These are phyloP conservation scores for Xylophagus ater DNA, from an alignment of 2,888 invertebrate species.

Conservation along the genomic window DNA sequence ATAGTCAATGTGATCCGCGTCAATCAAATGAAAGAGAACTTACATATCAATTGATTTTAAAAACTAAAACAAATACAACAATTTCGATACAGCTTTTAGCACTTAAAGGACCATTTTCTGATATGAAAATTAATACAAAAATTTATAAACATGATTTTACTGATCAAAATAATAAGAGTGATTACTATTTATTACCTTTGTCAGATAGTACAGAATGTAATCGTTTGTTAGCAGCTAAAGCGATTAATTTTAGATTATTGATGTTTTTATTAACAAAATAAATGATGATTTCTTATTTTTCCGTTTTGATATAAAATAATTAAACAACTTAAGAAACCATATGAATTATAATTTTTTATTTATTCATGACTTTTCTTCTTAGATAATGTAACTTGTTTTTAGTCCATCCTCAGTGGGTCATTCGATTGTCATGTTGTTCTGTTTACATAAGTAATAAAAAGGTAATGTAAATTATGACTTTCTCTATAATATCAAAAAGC, in stretches of 20 bases:
- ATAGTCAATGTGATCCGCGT: slow-evolving; percentile 83
- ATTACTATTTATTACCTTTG: slow-evolving; percentile 64
- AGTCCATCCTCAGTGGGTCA: too few species aligned
- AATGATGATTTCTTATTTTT: too few species aligned
- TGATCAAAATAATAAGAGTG: slow-evolving; percentile 67
- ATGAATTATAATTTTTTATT: too few species aligned
- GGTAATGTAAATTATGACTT: too few species aligned
- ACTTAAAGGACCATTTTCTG: slow-evolving; percentile 78
- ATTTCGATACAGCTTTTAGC: slow-evolving; percentile 71
- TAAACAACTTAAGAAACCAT: too few species aligned
- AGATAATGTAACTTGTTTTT: too few species aligned
- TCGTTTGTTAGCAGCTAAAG: slow-evolving; percentile 78
- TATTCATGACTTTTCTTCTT: too few species aligned
- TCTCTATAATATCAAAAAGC: too few species aligned
- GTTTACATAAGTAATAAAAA: too few species aligned
- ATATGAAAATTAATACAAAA: slow-evolving; percentile 69
- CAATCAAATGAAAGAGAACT: slow-evolving; percentile 77
- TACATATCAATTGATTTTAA: slow-evolving; percentile 80
- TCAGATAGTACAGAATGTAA: slow-evolving; percentile 78
- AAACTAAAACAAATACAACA: slow-evolving; percentile 63
- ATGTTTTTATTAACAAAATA: too few species aligned
- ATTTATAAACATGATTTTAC: slow-evolving; percentile 76
- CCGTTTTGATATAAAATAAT: too few species aligned
- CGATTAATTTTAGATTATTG: slow-evolving; percentile 77
- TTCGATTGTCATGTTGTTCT: too few species aligned